Conservation (phyloP, 2,113 vertebrate genomes). For the Haliaeetus leucogaster region DNA sequence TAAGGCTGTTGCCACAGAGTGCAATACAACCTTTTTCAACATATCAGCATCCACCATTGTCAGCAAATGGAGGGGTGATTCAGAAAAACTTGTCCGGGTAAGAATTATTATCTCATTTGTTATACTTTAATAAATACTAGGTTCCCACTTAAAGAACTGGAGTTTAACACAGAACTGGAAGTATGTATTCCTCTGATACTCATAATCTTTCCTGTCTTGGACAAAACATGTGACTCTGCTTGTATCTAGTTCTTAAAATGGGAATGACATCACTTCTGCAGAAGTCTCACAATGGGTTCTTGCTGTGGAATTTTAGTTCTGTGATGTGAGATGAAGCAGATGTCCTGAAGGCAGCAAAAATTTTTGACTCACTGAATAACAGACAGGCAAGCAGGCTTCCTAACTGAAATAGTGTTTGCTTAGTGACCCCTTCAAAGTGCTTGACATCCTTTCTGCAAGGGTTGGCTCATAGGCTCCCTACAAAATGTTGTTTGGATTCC, state of each 20-base stretch:
- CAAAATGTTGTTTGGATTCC: background rate
- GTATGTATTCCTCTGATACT: background rate
- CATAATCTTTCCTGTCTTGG: background rate
- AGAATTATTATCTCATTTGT: background rate
- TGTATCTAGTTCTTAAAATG: background rate
- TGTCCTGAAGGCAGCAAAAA: background rate
- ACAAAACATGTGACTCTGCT: background rate
- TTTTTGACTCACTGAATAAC: background rate
- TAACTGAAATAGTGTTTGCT: background rate
- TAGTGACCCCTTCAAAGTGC: background rate
- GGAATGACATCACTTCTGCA: background rate
- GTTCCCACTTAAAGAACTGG: background rate
- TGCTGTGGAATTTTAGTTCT: background rate
- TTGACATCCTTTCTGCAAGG: background rate
- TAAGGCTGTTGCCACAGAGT: conserved; percentile 95
- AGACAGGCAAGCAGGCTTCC: background rate
- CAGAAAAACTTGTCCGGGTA: conserved; percentile 95
- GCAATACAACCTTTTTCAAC: conserved; percentile 97
- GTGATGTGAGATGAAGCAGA: background rate
- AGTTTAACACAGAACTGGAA: background rate
- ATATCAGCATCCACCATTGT: conserved; percentile 96
- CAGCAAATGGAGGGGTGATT: conserved; percentile 98
- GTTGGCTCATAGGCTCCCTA: background rate
- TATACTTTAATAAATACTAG: background rate
- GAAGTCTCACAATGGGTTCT: background rate